Evolutionary conservation across 2,113 vertebrate genomes (phyloP), one percentile per base, ranked within the genome.

Genomic region (Eclectus roratus): DNA sequence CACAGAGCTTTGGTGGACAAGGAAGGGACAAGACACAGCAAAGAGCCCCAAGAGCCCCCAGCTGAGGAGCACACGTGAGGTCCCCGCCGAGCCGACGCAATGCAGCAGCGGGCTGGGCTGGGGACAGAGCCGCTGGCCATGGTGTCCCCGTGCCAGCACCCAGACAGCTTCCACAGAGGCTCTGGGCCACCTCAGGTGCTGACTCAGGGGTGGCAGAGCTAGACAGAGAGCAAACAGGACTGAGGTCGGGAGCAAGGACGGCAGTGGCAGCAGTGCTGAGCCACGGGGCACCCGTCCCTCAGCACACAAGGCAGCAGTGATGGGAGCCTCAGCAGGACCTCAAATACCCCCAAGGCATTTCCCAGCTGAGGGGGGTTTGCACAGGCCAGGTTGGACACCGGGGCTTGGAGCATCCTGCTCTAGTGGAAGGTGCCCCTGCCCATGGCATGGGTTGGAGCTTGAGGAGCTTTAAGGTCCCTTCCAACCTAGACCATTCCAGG

Each of bases 231-330:
- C 87, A 91, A 91, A 91, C 52, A 87, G 52, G 9, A 17, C 33
- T 9, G 63, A 31, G 70, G 70, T 50, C 6, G 1, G 46, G 72
- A 71, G 83, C 93, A 64, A 92, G 94, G 86, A 24, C 39, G 2
- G 71, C 1, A 2, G 39, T 3, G 2, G 70, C 58, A 58, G 70
- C 0, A 0, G 17, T 20, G 73, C 47, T 14, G 9, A 52, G 58
- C 2, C 0, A 13, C 0, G 2, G 17, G 61, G 41, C 17, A 0
- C 65, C 43, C 5, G 0, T 13, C 25, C 64, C 71, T 49, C 9
- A 2, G 49, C 11, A 2, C 14, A 23, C 16, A 19, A 23, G 10
- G n/a, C 35, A 3, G 17, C 0, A 3, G 64, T 0, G 0, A 28
- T 1, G 3, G 21, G 44, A 7, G 68, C 17, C 69, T 73, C 0